Base-by-base conservation (phyloP, 2,888 invertebrate species). In the Dasypogon diadema region DNA sequence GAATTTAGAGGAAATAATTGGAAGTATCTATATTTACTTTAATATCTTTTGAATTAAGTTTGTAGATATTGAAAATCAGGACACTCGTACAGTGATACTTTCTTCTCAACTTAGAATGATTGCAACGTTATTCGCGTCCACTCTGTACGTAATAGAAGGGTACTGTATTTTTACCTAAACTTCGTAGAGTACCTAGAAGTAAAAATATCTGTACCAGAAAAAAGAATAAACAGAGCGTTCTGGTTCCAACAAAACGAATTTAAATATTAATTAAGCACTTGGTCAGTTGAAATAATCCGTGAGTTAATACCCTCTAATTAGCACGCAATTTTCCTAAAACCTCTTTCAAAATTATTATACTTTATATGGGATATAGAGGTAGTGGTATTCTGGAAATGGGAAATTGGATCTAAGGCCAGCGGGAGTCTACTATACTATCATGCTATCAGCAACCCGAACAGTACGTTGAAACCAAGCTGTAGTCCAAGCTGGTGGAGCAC, bases 181-280 rank as follows among this genome's bases (percentile, higher is more conserved):
- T n/a, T n/a, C n/a, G n/a, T n/a, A n/a, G n/a, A n/a, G n/a, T n/a
- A n/a, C n/a, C n/a, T n/a, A 30, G 5, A 30, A 6, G 34, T 42
- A 12, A 42, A 42, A 42, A 3, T 42, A 12, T 42, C 42, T 12
- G 12, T n/a, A 42, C n/a, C 2, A 42, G 2, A 42, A 1, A 42
- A 42, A 8, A 12, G 42, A 42, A 3, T 12, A 42, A 42, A 42
- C 2, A 42, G 42, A 42, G n/a, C 8, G 12, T 12, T 42, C n/a
- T 42, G 8, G 3, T 12, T 12, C 12, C 5, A 42, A 42, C n/a
- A 12, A 12, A 42, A n/a, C 60, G 26, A 37, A 60, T 60, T 60
- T 34, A 60, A 60, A 60, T 60, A 60, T 60, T 60, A 60, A 60
- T 60, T 60, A 60, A 60, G 37, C 60, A 42, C 60, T 60, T 60